Conservation (phyloP, 2,888 invertebrate species). For the Ypsolopha sequella region DNA sequence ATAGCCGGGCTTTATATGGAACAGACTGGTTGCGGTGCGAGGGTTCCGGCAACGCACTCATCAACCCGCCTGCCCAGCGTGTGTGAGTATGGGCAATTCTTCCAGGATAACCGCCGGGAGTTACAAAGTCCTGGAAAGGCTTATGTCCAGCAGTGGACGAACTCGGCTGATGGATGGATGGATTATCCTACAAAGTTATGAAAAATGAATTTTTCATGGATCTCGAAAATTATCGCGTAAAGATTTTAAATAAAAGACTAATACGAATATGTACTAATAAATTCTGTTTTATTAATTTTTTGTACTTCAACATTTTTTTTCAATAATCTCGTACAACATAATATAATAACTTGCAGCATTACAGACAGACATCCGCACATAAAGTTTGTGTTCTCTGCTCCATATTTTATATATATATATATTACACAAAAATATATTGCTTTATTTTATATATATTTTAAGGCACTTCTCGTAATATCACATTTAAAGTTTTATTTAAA, state of each 20-base stretch:
- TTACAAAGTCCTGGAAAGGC: no score
- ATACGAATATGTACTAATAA: constrained; percentile 35
- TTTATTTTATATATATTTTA: not conserved
- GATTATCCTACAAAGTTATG: no score
- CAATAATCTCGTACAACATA: constrained; percentile 58
- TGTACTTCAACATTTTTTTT: constrained; percentile 54
- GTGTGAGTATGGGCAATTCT: no score
- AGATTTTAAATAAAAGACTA: constrained; percentile 38
- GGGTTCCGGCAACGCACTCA: no score
- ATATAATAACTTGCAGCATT: constrained; percentile 29
- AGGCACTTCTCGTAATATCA: constrained; percentile 6
- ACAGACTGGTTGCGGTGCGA: no score
- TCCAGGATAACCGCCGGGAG: no score
- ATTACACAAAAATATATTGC: not conserved
- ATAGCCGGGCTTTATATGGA: no score
- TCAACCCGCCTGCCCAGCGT: no score
- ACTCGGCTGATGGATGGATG: no score
- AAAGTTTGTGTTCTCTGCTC: constrained; percentile 21
- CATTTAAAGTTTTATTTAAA: not conserved
- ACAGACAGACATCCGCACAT: constrained; percentile 28
- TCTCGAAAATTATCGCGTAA: not conserved
- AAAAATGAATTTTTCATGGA: no score
- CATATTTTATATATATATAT: not conserved
- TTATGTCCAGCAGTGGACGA: no score
- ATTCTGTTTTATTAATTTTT: constrained; percentile 44